Percentiles rank a stretch among this genome's conserved stretches.
Conservation (phyloP, 2,797 vertebrate genomes). For the Cercopithecus hamlyni region DNA sequence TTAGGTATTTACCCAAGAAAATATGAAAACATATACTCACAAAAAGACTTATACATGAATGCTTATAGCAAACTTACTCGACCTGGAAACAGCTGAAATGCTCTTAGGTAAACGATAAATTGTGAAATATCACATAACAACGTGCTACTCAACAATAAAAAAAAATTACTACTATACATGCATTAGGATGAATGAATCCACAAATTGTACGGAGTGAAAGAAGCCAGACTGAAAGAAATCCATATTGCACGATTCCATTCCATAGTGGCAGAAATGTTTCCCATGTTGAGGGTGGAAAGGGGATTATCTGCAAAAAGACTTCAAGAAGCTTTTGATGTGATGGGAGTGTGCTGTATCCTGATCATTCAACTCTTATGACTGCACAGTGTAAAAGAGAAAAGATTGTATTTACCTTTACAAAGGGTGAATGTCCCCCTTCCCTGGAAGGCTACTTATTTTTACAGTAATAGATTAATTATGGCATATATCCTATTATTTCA, state of each 20-base stretch:
- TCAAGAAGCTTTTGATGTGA: not conserved
- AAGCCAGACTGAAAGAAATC: not conserved
- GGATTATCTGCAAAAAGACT: not conserved
- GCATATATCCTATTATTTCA: not conserved
- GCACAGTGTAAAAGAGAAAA: not conserved
- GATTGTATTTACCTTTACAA: accelerated
- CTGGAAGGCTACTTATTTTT: not conserved
- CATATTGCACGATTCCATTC: not conserved
- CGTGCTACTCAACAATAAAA: not conserved
- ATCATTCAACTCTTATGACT: not conserved
- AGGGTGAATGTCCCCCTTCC: not conserved
- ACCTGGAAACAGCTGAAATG: not conserved
- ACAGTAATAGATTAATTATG: not conserved
- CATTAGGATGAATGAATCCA: not conserved
- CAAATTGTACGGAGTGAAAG: not conserved
- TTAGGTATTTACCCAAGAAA: not conserved
- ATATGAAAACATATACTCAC: not conserved
- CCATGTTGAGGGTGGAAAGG: not conserved
- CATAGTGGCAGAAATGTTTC: not conserved
- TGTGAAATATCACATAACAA: not conserved
- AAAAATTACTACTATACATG: not conserved
- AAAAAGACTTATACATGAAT: not conserved
- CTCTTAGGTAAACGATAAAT: not conserved
- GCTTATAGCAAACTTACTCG: not conserved
- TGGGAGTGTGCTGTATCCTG: not conserved